Conservation (phyloP, 2,797 vertebrate species). For the Muscicapa comitata region DNA sequence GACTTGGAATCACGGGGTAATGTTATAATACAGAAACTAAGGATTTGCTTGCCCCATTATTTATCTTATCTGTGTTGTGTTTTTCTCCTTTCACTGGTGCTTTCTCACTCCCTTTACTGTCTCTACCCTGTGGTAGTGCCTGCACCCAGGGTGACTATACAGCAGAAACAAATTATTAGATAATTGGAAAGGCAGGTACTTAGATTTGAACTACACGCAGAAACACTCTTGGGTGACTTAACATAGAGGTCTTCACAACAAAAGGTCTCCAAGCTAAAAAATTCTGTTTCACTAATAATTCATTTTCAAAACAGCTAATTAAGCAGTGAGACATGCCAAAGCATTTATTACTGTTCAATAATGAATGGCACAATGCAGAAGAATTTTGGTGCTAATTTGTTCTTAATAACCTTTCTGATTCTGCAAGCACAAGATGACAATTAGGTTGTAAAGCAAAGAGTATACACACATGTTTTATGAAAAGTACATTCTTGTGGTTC, state of each 20-base stretch:
- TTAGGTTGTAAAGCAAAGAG: background rate
- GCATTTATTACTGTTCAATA: background rate
- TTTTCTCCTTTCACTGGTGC: background rate
- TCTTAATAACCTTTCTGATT: background rate
- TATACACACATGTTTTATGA: background rate
- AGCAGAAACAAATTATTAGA: background rate
- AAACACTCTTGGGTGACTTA: background rate
- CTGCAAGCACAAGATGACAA: background rate
- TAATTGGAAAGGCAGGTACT: background rate
- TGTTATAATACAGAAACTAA: background rate
- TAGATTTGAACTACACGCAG: background rate
- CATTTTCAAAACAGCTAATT: constrained; percentile 7
- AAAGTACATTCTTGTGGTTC: background rate
- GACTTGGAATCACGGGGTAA: background rate
- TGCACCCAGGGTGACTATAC: background rate
- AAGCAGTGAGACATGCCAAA: background rate
- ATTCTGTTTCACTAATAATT: background rate
- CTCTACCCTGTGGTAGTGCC: background rate
- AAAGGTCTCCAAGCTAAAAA: background rate
- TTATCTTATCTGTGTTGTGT: background rate
- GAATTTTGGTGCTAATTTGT: background rate
- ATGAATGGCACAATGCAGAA: background rate
- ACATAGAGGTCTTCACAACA: background rate
- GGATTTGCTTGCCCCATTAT: background rate
- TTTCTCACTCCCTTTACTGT: background rate